Evolutionary conservation across 2,797 vertebrate genomes (phyloP), one percentile per base, ranked within the genome.

Genomic region (Babyrousa celebensis): DNA sequence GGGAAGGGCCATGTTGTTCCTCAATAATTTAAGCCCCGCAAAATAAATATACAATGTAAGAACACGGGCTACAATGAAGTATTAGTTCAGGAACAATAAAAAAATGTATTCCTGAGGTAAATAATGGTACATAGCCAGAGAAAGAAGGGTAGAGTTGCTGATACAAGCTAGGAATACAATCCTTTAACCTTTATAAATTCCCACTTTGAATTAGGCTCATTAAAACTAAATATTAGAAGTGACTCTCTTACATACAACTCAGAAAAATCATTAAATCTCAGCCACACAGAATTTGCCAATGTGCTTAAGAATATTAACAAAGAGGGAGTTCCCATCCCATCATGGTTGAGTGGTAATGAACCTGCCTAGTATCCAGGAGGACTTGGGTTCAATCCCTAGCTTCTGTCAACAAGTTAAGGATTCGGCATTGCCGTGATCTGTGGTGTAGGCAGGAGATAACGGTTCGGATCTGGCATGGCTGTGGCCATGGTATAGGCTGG

Each of bases 241-340:
- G 56, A 36, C 9, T 88, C 77, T 93, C 21, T 88, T 67, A 91
- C 48, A 48, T 10, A 72, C 70, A 77, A 72, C 80, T 75, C 86
- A 93, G 80, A 92, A 96, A 91, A 71, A 92, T 5, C 65, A 62
- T 71, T 65, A 91, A 67, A 78, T 85, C 68, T 82, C 63, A 78
- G 75, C 15, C 48, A 85, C 58, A 93, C 0, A 80, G 71, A 89
- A 56, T 58, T 80, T 89, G 60, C 40, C 74, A 93, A 58, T 36
- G 65, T 77, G 63, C 8, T 43, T 70, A 63, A 68, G n/a, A 95
- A 92, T 3, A 75, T 12, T 89, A 95, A 68, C n/a, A 82, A 58
- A 78, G 36, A 95, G 74, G 43, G 43, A 48, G 43, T 48, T 48
- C 43, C 43, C 43, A 48, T 48, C 43, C 43, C 43, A 48, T 48